These are phyloP conservation scores for Haliclona indistincta DNA, from an alignment of 37 sponge, comb jelly and placozoan species.

Conservation along the genomic window DNA sequence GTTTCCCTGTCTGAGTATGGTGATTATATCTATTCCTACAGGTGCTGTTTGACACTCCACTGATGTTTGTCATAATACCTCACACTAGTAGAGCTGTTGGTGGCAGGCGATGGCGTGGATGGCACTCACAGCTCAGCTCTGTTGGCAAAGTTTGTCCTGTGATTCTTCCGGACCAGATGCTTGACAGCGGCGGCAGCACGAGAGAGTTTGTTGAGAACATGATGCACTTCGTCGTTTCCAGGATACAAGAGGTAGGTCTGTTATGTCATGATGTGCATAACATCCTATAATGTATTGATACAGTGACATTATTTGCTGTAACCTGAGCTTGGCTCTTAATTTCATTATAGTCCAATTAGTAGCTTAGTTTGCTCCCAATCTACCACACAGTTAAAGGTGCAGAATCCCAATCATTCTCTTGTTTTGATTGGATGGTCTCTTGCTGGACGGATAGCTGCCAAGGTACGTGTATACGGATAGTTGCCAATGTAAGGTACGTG, in stretches of 20 bases:
- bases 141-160: constrained; percentile 72
- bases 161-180: constrained; percentile 44
- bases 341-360: neutral
- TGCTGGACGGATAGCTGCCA: constrained; percentile 63
- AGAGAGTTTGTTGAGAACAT: constrained; percentile 38
- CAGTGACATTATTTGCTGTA: neutral
- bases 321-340: no score
- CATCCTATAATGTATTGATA: neutral
- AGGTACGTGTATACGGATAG: no score
- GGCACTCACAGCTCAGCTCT: constrained; percentile 64
- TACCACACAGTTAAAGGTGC: constrained; percentile 37
- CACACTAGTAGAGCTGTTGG: constrained; percentile 54
- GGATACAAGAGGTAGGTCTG: constrained; percentile 69
- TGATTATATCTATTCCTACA: constrained; percentile 4
- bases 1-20: neutral
- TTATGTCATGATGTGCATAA: neutral
- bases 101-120: constrained; percentile 58
- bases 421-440: constrained; percentile 58
- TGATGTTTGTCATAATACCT: constrained; percentile 66
- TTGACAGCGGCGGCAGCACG: constrained; percentile 20
- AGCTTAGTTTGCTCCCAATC: neutral
- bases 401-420: constrained; percentile 53
- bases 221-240: constrained; percentile 19
- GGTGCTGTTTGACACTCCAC: constrained; percentile 62
- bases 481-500: no score